Base-by-base conservation (phyloP, 2,797 vertebrate species). In the Pterois miles region DNA sequence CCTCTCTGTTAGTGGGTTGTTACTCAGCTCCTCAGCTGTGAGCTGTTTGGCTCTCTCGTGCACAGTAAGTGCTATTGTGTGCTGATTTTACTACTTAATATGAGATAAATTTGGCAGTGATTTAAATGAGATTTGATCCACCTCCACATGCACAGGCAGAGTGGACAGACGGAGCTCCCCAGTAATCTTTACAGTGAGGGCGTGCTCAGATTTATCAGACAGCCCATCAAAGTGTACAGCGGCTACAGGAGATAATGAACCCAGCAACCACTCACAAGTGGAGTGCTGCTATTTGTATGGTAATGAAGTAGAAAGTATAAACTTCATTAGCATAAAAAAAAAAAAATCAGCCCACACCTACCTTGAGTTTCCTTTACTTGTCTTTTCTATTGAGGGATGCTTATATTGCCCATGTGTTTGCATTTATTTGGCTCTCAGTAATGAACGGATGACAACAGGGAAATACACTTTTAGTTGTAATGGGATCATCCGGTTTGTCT, bases 201-300 rank as follows among this genome's bases (percentile, higher is more conserved):
- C 34, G 56, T 7, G 29, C 67, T 87, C 70, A 63, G 74, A 89
- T 91, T 90, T 83, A 90, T 90, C 83, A 87, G 82, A 82, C 82
- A 79, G 85, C 72, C 80, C 40, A 75, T 91, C 93, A 90, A 73
- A 80, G 84, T 75, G 78, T 63, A 58, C 76, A 36, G 78, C 65
- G 20, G 78, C 85, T 73, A 75, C 73, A 25, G 71, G 71, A 87
- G 80, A 84, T 84, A 87, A 90, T 88, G 83, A 80, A 48, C 76
- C 75, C 22, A 58, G 74, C 74, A 70, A 81, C 71, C 68, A 78
- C 85, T 83, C 69, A 59, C 77, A 53, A 84, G 74, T 86, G 76
- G 79, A 91, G 82, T 38, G 79, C 60, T 73, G 80, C 88, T 85
- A 87, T 92, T 89, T 93, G 80, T 90, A 93, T 92, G 88, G 80